Percentiles rank a stretch among this genome's conserved stretches.
phyloP scores from a whole-genome alignment of 2,113 vertebrate genomes.

The Reinhardtius hippoglossoides region DNA sequence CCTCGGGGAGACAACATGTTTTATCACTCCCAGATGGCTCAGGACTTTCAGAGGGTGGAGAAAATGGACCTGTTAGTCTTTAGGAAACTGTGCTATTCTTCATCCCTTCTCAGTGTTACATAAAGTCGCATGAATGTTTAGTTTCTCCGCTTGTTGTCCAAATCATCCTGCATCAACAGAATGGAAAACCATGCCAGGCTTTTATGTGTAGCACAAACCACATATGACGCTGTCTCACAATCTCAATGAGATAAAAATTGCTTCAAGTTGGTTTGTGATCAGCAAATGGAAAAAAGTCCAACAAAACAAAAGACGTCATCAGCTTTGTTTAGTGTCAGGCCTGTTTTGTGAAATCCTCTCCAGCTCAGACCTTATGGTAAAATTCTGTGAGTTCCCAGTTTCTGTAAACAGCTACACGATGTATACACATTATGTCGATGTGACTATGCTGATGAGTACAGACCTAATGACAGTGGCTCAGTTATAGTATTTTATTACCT shows the following conservation, averaged over 20 bases:
- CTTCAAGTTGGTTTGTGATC: slow-evolving; percentile 53
- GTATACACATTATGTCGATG: not conserved
- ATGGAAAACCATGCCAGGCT: slow-evolving; percentile 22
- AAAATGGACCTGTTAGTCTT: slow-evolving; percentile 28
- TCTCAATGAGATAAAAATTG: slow-evolving; percentile 49
- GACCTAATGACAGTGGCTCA: too few species aligned
- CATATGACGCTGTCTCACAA: slow-evolving; percentile 34
- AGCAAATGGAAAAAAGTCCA: slow-evolving; percentile 10
- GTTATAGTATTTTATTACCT: too few species aligned
- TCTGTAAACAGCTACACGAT: slow-evolving; percentile 7
- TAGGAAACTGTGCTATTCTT: slow-evolving; percentile 5
- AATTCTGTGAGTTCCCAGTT: slow-evolving; percentile 11
- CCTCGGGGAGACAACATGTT: slow-evolving; percentile 46
- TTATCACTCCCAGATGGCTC: slow-evolving; percentile 70
- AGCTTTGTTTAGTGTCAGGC: slow-evolving; percentile 45
- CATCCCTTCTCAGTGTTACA: slow-evolving; percentile 13
- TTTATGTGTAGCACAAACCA: slow-evolving; percentile 41
- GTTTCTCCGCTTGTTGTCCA: slow-evolving; percentile 6
- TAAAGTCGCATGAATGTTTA: slow-evolving; percentile 15
- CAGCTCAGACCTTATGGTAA: slow-evolving; percentile 4
- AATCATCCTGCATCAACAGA: slow-evolving; percentile 24
- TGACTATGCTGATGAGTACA: too few species aligned
- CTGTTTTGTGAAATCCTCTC: slow-evolving; percentile 43
- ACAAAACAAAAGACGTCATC: slow-evolving; percentile 20
- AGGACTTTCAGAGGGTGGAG: slow-evolving; percentile 32